Evolutionary conservation across 1,140 invertebrate genomes (phyloP).

Genomic region (Ceratosolen fusciceps): DNA sequence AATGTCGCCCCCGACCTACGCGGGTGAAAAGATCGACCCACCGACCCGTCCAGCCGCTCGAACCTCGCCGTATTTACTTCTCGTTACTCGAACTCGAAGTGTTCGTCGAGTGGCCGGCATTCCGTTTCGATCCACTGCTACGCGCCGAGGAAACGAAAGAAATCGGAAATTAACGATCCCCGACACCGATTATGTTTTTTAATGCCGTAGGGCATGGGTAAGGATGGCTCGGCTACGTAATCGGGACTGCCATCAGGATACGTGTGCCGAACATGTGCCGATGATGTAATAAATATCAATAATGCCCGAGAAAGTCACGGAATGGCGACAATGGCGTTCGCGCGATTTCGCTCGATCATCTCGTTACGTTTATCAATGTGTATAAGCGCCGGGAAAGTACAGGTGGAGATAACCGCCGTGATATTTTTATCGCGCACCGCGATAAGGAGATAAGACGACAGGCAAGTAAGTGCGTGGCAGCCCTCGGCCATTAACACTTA

Average conservation of each 20-base stretch:
- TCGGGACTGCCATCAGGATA: not conserved
- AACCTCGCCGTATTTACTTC: too few relatives aligned
- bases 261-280: too few relatives aligned
- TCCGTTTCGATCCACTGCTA: too few relatives aligned
- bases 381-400: not conserved
- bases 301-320: not conserved
- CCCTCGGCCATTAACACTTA: not conserved
- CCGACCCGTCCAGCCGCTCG: too few relatives aligned
- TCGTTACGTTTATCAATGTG: not conserved
- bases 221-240: not conserved
- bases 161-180: too few relatives aligned
- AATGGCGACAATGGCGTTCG: not conserved
- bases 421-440: not conserved
- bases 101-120: too few relatives aligned
- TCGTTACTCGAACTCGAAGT: too few relatives aligned
- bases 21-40: too few relatives aligned
- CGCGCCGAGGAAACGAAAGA: too few relatives aligned
- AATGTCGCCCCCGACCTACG: too few relatives aligned
- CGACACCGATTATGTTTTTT: too few relatives aligned
- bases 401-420: not conserved
- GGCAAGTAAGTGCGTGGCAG: not conserved
- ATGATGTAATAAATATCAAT: not conserved
- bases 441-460: constrained; percentile 1
- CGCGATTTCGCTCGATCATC: not conserved
- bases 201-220: too few relatives aligned